Conservation (phyloP, 2,888 invertebrate genomes). For the Pteria penguin region DNA sequence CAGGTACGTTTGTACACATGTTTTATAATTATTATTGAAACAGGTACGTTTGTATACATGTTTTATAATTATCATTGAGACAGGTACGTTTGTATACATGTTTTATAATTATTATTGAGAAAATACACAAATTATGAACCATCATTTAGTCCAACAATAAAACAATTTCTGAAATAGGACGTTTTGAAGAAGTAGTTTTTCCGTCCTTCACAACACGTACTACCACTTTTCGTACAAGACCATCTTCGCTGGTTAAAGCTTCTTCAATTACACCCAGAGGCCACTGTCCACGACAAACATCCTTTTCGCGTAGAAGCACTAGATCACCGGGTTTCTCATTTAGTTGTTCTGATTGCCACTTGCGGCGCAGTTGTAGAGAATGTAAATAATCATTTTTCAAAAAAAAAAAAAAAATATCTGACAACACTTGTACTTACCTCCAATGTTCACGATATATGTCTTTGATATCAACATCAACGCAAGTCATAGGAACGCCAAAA, state of each 20-base stretch:
- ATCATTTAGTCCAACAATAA: neutral
- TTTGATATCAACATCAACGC: neutral
- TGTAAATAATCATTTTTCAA: conserved; percentile 30
- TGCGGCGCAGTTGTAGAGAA: conserved; percentile 28
- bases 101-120: too few relatives aligned
- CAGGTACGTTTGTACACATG: too few relatives aligned
- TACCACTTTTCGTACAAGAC: conserved; percentile 12
- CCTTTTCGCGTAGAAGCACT: conserved; percentile 16
- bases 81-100: too few relatives aligned
- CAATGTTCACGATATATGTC: conserved; percentile 30
- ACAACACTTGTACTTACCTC: conserved; percentile 25
- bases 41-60: too few relatives aligned
- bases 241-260: conserved; percentile 20
- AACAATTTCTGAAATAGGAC: neutral
- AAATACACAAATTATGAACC: too few relatives aligned
- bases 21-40: too few relatives aligned
- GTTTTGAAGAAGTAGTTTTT: neutral
- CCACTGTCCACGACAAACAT: conserved; percentile 16
- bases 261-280: conserved; percentile 14
- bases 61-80: too few relatives aligned
- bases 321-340: conserved; percentile 8
- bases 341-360: conserved; percentile 12
- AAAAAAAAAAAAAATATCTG: conserved; percentile 22
- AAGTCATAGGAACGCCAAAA: neutral
- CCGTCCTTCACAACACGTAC: conserved; percentile 6